These are phyloP conservation scores for Trissolcus basalis DNA, from an alignment of 1,140 invertebrate species.

Conservation along the genomic window DNA sequence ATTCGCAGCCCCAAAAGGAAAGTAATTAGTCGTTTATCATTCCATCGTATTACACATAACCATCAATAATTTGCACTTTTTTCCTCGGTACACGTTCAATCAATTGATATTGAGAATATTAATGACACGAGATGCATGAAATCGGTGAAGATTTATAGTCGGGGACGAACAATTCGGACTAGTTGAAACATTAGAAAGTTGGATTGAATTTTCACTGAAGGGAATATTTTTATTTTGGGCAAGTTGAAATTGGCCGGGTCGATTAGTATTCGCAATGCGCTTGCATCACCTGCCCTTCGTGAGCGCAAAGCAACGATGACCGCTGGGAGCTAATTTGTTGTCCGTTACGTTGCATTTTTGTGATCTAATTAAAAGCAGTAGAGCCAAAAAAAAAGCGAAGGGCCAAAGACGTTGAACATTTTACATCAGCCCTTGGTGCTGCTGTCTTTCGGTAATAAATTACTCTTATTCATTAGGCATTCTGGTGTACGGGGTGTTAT, in stretches of 20 bases:
- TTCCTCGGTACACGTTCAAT: too few species aligned
- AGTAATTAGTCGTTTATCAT: conserved; percentile 8
- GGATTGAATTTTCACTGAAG: background rate
- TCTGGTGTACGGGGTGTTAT: conserved; percentile 10
- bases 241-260: conserved; percentile 1
- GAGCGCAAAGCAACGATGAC: conserved; percentile 47
- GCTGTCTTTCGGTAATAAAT: conserved; percentile 23
- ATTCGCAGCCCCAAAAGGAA: conserved; percentile 30
- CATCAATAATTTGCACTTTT: too few species aligned
- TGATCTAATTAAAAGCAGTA: conserved; percentile 50
- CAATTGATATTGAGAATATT: too few species aligned
- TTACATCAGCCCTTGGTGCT: background rate
- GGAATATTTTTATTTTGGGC: background rate
- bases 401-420: conserved; percentile 17
- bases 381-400: conserved; percentile 16
- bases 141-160: too few species aligned
- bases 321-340: conserved; percentile 47
- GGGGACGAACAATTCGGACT: too few species aligned
- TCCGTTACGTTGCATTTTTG: conserved; percentile 57
- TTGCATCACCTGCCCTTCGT: conserved; percentile 56
- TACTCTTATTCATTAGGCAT: conserved; percentile 38
- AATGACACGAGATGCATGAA: too few species aligned
- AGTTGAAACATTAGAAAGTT: too few species aligned
- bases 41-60: too few species aligned
- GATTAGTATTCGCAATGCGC: conserved; percentile 51